Evolutionary conservation across 2,113 vertebrate genomes (phyloP), one percentile per base, ranked within the genome.

Genomic region (Paralichthys olivaceus): DNA sequence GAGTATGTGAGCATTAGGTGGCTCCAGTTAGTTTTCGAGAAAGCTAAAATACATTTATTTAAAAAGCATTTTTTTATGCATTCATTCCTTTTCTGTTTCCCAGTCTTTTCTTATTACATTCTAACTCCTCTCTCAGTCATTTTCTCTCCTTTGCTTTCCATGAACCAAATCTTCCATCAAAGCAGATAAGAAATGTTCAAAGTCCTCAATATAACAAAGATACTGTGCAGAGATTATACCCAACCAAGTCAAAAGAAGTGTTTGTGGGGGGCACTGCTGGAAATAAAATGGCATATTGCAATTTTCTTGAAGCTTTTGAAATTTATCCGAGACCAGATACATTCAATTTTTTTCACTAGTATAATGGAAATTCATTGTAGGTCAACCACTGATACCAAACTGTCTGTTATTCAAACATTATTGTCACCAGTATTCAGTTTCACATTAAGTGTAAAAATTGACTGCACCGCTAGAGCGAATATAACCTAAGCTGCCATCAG

Each of bases 91-190:
- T 65, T 47, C 54, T 8, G 14, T 54, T 19, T 62, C 26, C 25
- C 23, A 32, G 57, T 19, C 49, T 40, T 61, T 60, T 71, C 51
- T 85, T 22, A 67, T 84, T 77, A 69, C 63, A 75, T 78, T 72
- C 53, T 53, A 57, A 22, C 40, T 80, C 43, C 47, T 37, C 14
- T 28, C 45, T 14, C 57, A 13, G 3, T 75, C 66, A 47, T 86
- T 79, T 85, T 74, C 34, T 56, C 45, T 28, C 60, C 55, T 75
- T 37, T 64, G 14, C 23, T 19, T 61, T 49, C 47, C 58, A 68
- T 73, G 73, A 83, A 77, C 53, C 37, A 32, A 77, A 79, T 77
- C 59, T 51, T 25, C 54, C 64, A 84, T 91, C 69, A 87, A 85
- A 80, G 84, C 5, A 61, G 65, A 79, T 75, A 58, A 72, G 61